phyloP scores from a whole-genome alignment of 2,797 vertebrate species.

The Nasua narica region DNA sequence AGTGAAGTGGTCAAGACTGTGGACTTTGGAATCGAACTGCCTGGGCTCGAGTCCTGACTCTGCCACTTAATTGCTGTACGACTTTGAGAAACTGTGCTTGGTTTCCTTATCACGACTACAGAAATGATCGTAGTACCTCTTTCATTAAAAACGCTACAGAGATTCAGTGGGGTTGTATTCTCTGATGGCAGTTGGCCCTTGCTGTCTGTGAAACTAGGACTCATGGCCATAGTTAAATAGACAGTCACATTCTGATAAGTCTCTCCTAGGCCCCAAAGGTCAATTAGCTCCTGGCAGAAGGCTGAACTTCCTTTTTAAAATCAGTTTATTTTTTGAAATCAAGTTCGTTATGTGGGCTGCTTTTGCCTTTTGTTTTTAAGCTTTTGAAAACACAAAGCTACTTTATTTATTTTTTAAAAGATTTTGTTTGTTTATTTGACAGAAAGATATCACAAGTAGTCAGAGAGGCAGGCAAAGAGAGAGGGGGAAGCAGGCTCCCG shows the following conservation, averaged over 20 bases:
- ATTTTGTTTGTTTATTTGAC: too few relatives aligned
- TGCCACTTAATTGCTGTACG: background rate
- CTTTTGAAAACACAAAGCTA: background rate
- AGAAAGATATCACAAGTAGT: too few relatives aligned
- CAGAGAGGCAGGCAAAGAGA: too few relatives aligned
- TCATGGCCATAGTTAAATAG: background rate
- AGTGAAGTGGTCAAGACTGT: background rate
- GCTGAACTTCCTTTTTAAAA: background rate
- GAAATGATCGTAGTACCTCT: background rate
- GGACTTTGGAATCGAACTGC: background rate
- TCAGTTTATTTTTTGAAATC: conserved; percentile 21
- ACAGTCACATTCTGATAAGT: background rate
- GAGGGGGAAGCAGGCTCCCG: too few relatives aligned
- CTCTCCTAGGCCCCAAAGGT: background rate
- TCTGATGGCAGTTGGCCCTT: background rate
- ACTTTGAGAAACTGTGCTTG: background rate
- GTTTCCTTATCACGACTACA: background rate
- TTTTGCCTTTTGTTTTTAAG: background rate
- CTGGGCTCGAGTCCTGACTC: background rate
- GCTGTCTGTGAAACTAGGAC: background rate
- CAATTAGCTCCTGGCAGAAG: background rate
- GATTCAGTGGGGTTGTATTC: background rate
- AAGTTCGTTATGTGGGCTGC: background rate
- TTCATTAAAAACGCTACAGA: background rate
- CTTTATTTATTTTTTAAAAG: too few relatives aligned